Evolutionary conservation across 1,140 invertebrate genomes (phyloP), one percentile per base, ranked within the genome.

Genomic region (Drosophila arizonae): DNA sequence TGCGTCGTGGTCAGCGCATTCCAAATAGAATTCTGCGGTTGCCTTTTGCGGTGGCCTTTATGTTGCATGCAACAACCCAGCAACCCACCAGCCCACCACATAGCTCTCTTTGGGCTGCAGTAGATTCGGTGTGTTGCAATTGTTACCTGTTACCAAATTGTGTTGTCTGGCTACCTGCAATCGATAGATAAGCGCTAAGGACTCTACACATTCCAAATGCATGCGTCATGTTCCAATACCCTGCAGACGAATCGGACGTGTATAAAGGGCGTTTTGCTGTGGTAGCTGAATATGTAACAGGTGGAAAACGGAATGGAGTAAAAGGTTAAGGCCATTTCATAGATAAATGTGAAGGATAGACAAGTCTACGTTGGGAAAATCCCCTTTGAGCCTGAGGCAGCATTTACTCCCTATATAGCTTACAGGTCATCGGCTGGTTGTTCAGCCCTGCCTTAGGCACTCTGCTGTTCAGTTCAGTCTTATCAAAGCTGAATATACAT

Each of bases 11-110:
- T 58, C 66, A 73, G 45, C 10, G 57, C 30, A 58, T 57, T 69
- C 52, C 82, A 82, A 86, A 86, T 86, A 86, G 79, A 82, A 79
- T 87, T 86, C 60, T 86, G 81, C 76, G 81, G 81, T 86, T 87
- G 52, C 61, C 64, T 64, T 56, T 61, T 84, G 81, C 72, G 81
- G 80, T 80, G 13, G 66, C 41, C 43, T 36, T 56, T 71, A 63
- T 76, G 67, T 71, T 66, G 81, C 57, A 56, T 56, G 56, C 69
- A 13, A 1, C 41, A 54, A 10, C 8, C 52, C 69, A 13, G 0
- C 41, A 54, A 10, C 8, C 52, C 36, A 5, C 8, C 11, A 33
- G 26, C 61, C 36, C 3, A 24, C 21, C 21, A 1, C 21, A 24
- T 24, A 24, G 21, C 26, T 46, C 43, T 13, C 13, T 17, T 66